A percentile compares a stretch with the other conserved stretches of the same genome.
Conservation (phyloP, 2,113 vertebrate genomes). For the Geococcyx californianus region DNA sequence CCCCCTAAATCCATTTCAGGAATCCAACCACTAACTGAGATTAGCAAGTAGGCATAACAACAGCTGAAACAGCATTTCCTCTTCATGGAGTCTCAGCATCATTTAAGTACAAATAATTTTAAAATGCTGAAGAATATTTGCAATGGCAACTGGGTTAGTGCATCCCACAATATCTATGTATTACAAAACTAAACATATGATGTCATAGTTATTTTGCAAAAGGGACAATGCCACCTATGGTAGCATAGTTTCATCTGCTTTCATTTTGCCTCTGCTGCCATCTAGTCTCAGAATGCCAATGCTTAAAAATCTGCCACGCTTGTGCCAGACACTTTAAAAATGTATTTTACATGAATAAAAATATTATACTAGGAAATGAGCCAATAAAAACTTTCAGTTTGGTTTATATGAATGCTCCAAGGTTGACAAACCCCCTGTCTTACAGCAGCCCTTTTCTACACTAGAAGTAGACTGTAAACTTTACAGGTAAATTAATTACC, state of each 20-base stretch:
- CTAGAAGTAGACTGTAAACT: not conserved
- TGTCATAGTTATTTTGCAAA: not conserved
- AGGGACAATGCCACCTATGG: not conserved
- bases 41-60: not conserved
- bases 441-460: not conserved
- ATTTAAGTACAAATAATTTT: not conserved
- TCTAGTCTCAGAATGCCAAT: constrained; percentile 48
- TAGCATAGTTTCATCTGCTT: not conserved
- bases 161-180: not conserved
- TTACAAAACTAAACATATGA: not conserved
- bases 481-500: not conserved
- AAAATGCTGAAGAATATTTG: not conserved
- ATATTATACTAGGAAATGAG: not conserved
- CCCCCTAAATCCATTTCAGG: not conserved
- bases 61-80: not conserved
- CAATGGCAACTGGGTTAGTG: not conserved
- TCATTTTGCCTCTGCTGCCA: constrained; percentile 72
- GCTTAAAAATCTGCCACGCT: not conserved
- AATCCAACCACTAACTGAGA: not conserved
- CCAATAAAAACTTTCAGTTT: not conserved
- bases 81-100: not conserved
- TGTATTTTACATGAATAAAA: not conserved
- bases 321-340: not conserved
- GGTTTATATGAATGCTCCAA: not conserved
- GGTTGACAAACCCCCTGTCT: not conserved